Evolutionary conservation across 2,113 vertebrate genomes (phyloP), one percentile per base, ranked within the genome.

Genomic region (Platanista minor): DNA sequence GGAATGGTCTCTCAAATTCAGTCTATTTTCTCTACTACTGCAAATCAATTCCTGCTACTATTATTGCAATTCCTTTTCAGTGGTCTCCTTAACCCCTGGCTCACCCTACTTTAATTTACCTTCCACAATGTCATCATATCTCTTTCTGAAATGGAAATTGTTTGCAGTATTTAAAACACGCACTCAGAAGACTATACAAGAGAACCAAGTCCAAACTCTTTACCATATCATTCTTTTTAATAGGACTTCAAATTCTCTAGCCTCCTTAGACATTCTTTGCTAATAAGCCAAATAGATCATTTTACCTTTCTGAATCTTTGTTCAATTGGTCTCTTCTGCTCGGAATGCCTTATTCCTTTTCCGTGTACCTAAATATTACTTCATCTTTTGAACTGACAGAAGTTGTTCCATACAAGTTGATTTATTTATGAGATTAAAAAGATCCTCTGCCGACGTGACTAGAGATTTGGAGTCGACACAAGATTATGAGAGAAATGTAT

Each of bases 141-240:
- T 5, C 5, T 36, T 74, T 62, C 27, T 67, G 46, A 93, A 77
- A 66, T 2, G 91, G 8, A 72, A 78, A 91, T 23, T n/a, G 52
- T n/a, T 33, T 88, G 59, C 72, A 71, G 3, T 11, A 71, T 82
- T 39, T 61, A 57, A 59, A 87, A 64, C 21, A 82, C 36, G 52
- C 8, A 8, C 12, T 64, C 25, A 23, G 17, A 54, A 23, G 10
- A 1, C 7, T 43, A 54, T 5, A 1, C 7, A 72, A 31, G 1
- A 78, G 25, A 10, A 49, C 9, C 17, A 75, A 77, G 36, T 27
- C 33, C 10, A 64, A 74, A 69, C 12, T 87, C 29, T 81, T 74
- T 8, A 52, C 10, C 10, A 17, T 27, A 1, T 3, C 13, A 86
- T 67, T 54, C 3, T 31, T 85, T 78, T 54, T 36, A 36, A 59